Evolutionary conservation across 2,797 vertebrate genomes (phyloP).

Genomic region (Furcifer pardalis): DNA sequence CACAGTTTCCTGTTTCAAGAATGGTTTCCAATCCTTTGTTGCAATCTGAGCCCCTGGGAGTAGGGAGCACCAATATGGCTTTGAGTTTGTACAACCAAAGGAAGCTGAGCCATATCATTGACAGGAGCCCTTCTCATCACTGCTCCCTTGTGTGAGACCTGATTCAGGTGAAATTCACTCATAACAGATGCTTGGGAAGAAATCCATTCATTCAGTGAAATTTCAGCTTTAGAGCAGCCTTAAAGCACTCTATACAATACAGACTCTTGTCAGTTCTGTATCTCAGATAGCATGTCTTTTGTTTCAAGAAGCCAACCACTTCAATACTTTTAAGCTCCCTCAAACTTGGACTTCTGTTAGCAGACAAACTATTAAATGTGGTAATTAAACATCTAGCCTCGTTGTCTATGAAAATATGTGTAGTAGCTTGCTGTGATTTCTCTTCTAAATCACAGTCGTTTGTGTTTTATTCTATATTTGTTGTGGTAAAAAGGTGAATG

Average conservation of each 20-base stretch:
- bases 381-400: conserved; percentile 45
- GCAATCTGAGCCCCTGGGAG: conserved; percentile 8
- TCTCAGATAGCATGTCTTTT: conserved; percentile 34
- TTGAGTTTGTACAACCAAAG: conserved; percentile 12
- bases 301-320: conserved; percentile 29
- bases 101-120: not conserved
- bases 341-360: conserved; percentile 46
- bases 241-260: not conserved
- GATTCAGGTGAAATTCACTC: conserved; percentile 19
- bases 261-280: not conserved
- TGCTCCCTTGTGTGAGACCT: conserved; percentile 2
- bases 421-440: conserved; percentile 27
- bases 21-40: not conserved
- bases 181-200: not conserved
- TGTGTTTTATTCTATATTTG: conserved; percentile 21
- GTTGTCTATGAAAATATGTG: conserved; percentile 43
- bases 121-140: conserved; percentile 1
- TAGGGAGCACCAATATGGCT: not conserved
- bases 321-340: conserved; percentile 34
- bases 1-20: not conserved
- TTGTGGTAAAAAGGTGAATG: conserved; percentile 19
- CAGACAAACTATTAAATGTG: conserved; percentile 39
- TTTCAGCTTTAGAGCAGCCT: not conserved
- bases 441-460: conserved; percentile 39
- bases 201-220: conserved; percentile 20